phyloP scores from a whole-genome alignment of 1,140 invertebrate genomes.

The Bombus affinis region DNA sequence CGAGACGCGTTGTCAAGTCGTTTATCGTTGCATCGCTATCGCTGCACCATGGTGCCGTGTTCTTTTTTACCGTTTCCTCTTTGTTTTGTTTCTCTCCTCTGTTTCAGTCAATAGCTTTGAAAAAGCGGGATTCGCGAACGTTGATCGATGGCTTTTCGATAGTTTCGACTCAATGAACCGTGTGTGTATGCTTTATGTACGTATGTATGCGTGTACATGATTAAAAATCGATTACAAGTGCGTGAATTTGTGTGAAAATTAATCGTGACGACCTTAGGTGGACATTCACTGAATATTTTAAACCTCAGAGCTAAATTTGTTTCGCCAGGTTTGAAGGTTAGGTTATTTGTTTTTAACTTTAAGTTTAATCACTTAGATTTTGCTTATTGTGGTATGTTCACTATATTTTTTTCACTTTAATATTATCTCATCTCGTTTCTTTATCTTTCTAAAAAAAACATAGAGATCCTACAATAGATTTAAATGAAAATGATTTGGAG shows the following conservation, averaged over 20 bases:
- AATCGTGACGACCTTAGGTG: neutral
- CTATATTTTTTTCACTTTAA: too few relatives aligned
- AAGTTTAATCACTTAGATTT: neutral
- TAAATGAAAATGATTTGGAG: neutral
- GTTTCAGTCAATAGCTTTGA: neutral
- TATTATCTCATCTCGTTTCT: too few relatives aligned
- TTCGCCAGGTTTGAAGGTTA: neutral
- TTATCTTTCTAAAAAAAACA: too few relatives aligned
- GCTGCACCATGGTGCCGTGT: neutral
- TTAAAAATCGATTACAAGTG: neutral
- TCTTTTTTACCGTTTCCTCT: neutral
- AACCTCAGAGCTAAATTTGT: neutral
- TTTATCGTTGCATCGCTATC: neutral
- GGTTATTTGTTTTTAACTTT: neutral
- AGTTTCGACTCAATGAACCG: neutral
- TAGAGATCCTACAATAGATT: too few relatives aligned
- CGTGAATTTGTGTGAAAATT: neutral
- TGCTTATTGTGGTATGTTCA: neutral
- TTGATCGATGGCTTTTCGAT: conserved; percentile 1
- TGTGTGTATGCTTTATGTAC: neutral
- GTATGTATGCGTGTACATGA: neutral
- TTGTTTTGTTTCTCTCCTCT: neutral
- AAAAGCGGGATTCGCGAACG: neutral
- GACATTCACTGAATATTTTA: too few relatives aligned
- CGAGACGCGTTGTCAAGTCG: neutral